Conservation (phyloP, 2,113 vertebrate genomes). For the Plectropomus leopardus region DNA sequence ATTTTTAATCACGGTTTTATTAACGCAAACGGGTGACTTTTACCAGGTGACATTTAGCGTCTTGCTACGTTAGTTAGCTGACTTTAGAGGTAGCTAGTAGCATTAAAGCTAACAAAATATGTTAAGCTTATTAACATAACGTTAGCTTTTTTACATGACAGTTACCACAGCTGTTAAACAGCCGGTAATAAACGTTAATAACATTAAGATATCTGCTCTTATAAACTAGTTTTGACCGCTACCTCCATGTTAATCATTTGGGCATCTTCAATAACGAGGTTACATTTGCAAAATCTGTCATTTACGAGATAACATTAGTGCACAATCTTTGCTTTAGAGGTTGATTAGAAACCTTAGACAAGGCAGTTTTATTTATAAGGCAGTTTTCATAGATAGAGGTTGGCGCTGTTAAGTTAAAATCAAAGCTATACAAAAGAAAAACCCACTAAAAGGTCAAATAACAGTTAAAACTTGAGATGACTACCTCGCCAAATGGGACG, state of each 20-base stretch:
- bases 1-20: not conserved
- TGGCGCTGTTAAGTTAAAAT: too few species aligned
- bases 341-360: not conserved
- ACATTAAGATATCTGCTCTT: not conserved
- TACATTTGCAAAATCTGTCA: not conserved
- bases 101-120: constrained; percentile 35
- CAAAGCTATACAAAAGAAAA: too few species aligned
- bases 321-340: not conserved
- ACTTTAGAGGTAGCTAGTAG: constrained; percentile 44
- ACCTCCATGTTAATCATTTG: not conserved
- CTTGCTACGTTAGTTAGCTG: constrained; percentile 36
- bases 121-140: constrained; percentile 53
- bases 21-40: not conserved
- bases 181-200: not conserved
- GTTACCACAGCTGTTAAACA: not conserved
- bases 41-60: not conserved
- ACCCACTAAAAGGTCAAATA: too few species aligned
- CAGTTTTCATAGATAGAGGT: too few species aligned
- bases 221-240: constrained; percentile 2
- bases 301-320: not conserved
- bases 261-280: not conserved
- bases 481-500: not conserved
- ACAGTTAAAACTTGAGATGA: too few species aligned
- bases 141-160: not conserved
- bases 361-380: too few species aligned